A percentile compares a stretch with the other conserved stretches of the same genome.
phyloP scores from a whole-genome alignment of 2,113 vertebrate genomes.

The Porphyrio hochstetteri region DNA sequence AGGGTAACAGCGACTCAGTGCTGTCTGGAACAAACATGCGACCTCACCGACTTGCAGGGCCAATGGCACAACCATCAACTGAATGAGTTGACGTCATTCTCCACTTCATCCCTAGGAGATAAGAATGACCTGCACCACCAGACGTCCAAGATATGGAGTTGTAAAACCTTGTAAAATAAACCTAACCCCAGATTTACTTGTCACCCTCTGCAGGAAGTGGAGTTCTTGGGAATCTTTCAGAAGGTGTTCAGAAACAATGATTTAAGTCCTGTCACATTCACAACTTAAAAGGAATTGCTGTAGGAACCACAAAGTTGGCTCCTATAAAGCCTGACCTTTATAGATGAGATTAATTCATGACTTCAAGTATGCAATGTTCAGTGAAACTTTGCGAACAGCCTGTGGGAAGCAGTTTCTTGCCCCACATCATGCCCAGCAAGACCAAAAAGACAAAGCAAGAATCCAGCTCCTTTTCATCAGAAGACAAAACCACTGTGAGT shows the following conservation, averaged over 20 bases:
- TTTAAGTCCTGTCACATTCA: slow-evolving; percentile 1
- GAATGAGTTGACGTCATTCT: background rate
- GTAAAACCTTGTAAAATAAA: background rate
- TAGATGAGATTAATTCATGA: background rate
- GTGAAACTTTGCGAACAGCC: slow-evolving; percentile 26
- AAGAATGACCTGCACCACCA: background rate
- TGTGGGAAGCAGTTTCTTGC: background rate
- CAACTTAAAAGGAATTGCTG: slow-evolving; percentile 20
- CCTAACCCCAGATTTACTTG: background rate
- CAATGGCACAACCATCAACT: background rate
- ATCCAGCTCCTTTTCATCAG: slow-evolving; percentile 23
- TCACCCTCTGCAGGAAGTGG: background rate
- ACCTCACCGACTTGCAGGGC: background rate
- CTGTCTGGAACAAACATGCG: background rate
- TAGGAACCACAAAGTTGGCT: background rate
- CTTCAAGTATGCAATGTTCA: background rate
- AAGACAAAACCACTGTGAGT: slow-evolving; percentile 20
- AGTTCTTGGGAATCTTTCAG: background rate
- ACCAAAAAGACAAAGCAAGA: slow-evolving; percentile 29
- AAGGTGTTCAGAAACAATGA: background rate
- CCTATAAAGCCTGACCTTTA: background rate
- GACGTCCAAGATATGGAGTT: background rate
- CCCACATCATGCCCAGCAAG: slow-evolving; percentile 30
- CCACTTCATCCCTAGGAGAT: background rate
- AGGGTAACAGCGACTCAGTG: background rate